A percentile compares a stretch with the other conserved stretches of the same genome.
phyloP scores from a whole-genome alignment of 2,888 invertebrate genomes.

The Terebella lapidaria region DNA sequence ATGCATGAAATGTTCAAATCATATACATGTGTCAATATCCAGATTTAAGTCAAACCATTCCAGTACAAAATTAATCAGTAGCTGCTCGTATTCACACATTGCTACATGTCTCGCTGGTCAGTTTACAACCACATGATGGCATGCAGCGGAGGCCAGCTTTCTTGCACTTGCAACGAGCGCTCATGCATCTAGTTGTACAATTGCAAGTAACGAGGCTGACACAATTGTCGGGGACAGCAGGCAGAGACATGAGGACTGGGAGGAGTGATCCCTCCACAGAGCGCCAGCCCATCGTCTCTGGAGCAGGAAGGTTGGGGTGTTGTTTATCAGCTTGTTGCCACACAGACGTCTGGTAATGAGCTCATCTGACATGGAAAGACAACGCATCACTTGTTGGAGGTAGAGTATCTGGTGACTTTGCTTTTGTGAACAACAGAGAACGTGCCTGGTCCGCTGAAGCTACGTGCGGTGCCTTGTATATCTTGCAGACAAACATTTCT shows the following conservation, averaged over 20 bases:
- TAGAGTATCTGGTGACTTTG: neutral
- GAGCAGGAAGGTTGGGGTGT: neutral
- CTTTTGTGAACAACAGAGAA: neutral
- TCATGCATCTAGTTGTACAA: neutral
- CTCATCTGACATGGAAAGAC: neutral
- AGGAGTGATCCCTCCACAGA: neutral
- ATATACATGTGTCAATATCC: no score
- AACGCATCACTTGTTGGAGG: constrained; percentile 1
- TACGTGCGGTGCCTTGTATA: neutral
- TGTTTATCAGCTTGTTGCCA: no score
- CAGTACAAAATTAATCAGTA: no score
- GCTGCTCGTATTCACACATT: no score
- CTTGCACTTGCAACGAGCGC: neutral
- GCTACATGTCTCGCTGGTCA: no score
- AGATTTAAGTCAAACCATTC: no score
- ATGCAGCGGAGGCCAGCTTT: neutral
- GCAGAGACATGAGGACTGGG: neutral
- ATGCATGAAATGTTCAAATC: no score
- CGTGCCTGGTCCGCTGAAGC: neutral
- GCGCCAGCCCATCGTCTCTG: neutral
- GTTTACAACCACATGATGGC: neutral
- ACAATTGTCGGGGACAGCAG: neutral
- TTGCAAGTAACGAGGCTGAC: neutral
- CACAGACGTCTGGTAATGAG: neutral
- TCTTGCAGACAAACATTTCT: neutral